Conservation (phyloP, 2,797 vertebrate genomes). For the Hyperoplus immaculatus region DNA sequence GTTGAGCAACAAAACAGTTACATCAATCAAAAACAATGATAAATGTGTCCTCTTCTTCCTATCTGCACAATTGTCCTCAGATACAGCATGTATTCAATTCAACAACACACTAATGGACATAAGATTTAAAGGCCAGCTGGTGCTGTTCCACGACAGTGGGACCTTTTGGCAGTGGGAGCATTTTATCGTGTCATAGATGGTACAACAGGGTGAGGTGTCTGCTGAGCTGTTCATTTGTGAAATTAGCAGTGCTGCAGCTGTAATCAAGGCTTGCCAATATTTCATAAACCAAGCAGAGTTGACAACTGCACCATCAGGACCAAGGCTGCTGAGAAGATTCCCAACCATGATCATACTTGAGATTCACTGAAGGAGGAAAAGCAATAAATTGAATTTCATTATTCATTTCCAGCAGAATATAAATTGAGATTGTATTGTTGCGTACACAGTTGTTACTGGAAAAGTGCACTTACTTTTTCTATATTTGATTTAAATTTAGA, state of each 20-base stretch:
- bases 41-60: not conserved
- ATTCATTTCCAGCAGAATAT: conserved; percentile 19
- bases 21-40: not conserved
- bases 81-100: not conserved
- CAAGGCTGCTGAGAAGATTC: conserved; percentile 54
- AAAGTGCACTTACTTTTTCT: not conserved
- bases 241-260: conserved; percentile 67
- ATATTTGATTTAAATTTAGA: not conserved
- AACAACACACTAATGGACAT: conserved; percentile 35
- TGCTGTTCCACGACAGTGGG: conserved; percentile 39
- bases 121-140: conserved; percentile 60
- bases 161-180: conserved; percentile 33
- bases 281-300: conserved; percentile 69
- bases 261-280: conserved; percentile 72
- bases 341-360: conserved; percentile 40
- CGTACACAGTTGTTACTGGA: conserved; percentile 4
- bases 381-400: conserved; percentile 41
- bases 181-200: conserved; percentile 37
- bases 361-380: conserved; percentile 45
- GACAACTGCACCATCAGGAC: conserved; percentile 47
- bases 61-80: conserved; percentile 2
- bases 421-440: conserved; percentile 1
- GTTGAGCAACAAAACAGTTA: not conserved
- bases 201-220: conserved; percentile 50
- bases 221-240: conserved; percentile 76